Evolutionary conservation across 1,140 invertebrate genomes (phyloP).

Genomic region (Drosophila eugracilis): DNA sequence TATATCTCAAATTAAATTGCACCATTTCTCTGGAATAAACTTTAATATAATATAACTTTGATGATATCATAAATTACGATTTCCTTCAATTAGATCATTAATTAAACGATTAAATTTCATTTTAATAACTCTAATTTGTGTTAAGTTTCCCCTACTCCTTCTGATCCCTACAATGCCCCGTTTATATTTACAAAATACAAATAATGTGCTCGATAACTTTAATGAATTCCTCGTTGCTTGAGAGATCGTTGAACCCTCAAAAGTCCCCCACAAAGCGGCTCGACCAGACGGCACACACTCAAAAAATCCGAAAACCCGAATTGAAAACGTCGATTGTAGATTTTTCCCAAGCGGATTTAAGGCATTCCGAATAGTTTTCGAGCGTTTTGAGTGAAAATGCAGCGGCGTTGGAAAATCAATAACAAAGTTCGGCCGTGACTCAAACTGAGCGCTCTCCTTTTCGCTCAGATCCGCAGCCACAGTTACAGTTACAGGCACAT

Average conservation of each 20-base stretch:
- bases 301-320: constrained; percentile 31
- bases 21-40: too few relatives aligned
- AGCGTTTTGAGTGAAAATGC: constrained; percentile 57
- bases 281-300: constrained; percentile 12
- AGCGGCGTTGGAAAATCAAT: constrained; percentile 72
- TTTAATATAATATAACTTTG: too few relatives aligned
- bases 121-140: too few relatives aligned
- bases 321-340: constrained; percentile 23
- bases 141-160: background rate
- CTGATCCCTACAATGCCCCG: background rate
- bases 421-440: constrained; percentile 53
- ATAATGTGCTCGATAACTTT: constrained; percentile 3
- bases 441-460: constrained; percentile 34
- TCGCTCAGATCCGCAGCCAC: constrained; percentile 5
- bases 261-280: constrained; percentile 29
- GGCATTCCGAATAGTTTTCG: constrained; percentile 37
- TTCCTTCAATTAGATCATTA: too few relatives aligned
- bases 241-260: constrained; percentile 35
- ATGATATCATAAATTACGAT: too few relatives aligned
- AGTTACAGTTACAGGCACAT: background rate
- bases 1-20: background rate
- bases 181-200: background rate
- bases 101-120: too few relatives aligned
- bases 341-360: constrained; percentile 43
- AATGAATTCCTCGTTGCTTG: background rate